Evolutionary conservation across 2,888 invertebrate genomes (phyloP), one percentile per base, ranked within the genome.

Genomic region (Polydrusus cervinus): DNA sequence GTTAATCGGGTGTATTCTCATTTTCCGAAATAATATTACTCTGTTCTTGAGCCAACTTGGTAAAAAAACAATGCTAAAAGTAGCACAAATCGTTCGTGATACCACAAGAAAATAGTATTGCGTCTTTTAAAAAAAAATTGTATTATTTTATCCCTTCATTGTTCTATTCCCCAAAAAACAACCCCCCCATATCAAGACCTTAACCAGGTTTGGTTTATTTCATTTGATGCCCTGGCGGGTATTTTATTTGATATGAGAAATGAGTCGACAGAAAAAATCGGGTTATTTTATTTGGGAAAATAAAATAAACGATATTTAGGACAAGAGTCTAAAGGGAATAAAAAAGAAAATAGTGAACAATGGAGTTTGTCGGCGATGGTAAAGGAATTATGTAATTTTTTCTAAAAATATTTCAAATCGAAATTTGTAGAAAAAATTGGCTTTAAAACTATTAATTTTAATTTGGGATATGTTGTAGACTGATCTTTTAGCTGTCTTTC

Each of bases 201-300:
- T 38, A 60, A 60, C 57, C 57, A 38, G 38, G 57, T 60, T 60
- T 60, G 34, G 38, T 9, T 60, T 60, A 60, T 60, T 60, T 60
- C 57, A 60, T 60, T 60, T 60, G 34, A 60, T 60, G 57, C 57
- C 38, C 57, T 34, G 18, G 9, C 38, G 38, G 57, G 38, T 14
- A 38, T 38, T 60, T 60, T 60, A 60, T 60, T 60, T 14, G 38
- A 34, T 60, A 60, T 60, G 18, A 40, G 38, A 38, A 60, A 38
- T 38, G 57, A 38, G 16, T 38, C 38, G 57, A 60, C 57, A 38
- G 38, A 60, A 57, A 57, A 60, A 60, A 60, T 60, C 57, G 16
- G 57, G 16, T 60, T 38, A 20, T 61, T 51, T 70, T 47, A 60
- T 64, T 51, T 53, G 18, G 49, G 64, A 16, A 64, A 64, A 71